Base-by-base conservation (phyloP, 2,113 vertebrate species). In the Equus przewalskii region DNA sequence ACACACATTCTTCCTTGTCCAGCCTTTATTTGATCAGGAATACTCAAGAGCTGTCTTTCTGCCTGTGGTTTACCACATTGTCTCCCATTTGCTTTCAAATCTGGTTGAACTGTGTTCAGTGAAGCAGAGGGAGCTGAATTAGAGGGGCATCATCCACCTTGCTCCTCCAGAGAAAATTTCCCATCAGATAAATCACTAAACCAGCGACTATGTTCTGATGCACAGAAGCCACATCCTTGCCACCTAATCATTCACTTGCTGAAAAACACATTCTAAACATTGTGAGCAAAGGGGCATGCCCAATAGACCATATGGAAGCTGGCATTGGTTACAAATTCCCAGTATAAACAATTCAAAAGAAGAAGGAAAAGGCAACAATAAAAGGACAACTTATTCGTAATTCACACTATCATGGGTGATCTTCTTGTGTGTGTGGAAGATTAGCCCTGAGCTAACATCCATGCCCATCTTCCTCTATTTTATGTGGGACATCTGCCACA, bases 1-100 rank as follows among this genome's bases (percentile, higher is more conserved):
- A 96, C 60, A 36, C 0, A 16, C 36, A 75, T 96, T 97, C 98
- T 97, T 98, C 98, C 89, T 86, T 96, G 86, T 89, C 95, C 89
- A 81, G 70, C 85, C 85, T 94, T 89, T 73, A 81, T 90, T 98
- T 94, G 67, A 70, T 93, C 49, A 88, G 96, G 82, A 98, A 91
- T 81, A 96, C 90, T 84, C 86, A 6, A 76, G 93, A 96, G 72
- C 92, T 82, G 94, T 89, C 85, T 96, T 95, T 95, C 76, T 64
- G 82, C 73, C 82, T 22, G 5, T 0, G 36, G 89, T 44, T 36
- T 69, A 90, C 93, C 83, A 3, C 7, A 46, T 18, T 36, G 4
- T 96, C 96, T 96, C 93, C 86, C 84, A 89, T 70, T 89, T 89
- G 87, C 73, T 96, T 96, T 96, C 96, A 54, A 44, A 62, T 91